A percentile compares a stretch with the other conserved stretches of the same genome.
These are phyloP conservation scores for Lissonota sp. DNA, from an alignment of 2,888 invertebrate genomes.

Conservation along the genomic window DNA sequence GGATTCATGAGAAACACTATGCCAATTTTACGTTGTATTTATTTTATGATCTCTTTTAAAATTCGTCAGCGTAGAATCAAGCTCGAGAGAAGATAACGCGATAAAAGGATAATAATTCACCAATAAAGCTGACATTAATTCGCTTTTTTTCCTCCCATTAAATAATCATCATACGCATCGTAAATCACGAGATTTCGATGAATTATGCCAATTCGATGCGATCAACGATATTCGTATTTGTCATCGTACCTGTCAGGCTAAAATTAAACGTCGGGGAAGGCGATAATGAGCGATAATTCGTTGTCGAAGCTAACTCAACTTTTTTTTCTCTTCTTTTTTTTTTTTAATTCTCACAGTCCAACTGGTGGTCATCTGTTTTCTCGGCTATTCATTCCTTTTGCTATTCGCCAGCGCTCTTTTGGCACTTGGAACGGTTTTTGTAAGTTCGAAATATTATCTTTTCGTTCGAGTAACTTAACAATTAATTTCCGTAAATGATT, in stretches of 20 bases:
- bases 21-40: no score
- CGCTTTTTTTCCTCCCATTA: no score
- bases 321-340: slow-evolving; percentile 39
- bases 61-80: no score
- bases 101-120: no score
- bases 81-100: no score
- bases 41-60: no score
- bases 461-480: neutral
- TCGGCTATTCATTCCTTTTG: slow-evolving; percentile 74
- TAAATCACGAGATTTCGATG: slow-evolving; percentile 32
- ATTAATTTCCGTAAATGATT: neutral
- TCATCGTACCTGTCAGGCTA: slow-evolving; percentile 19
- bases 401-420: slow-evolving; percentile 78
- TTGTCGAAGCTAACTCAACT: slow-evolving; percentile 29
- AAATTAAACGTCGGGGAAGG: slow-evolving; percentile 46
- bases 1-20: no score
- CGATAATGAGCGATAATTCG: slow-evolving; percentile 48
- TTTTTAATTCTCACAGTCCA: slow-evolving; percentile 69
- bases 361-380: slow-evolving; percentile 73
- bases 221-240: slow-evolving; percentile 24
- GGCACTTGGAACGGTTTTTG: slow-evolving; percentile 77
- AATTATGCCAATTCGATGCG: slow-evolving; percentile 24
- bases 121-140: no score
- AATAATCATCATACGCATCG: neutral
- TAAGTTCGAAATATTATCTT: slow-evolving; percentile 69